Conservation (phyloP, 35 echinoderm and acorn worm genomes). For the Strongylocentrotus purpuratus region DNA sequence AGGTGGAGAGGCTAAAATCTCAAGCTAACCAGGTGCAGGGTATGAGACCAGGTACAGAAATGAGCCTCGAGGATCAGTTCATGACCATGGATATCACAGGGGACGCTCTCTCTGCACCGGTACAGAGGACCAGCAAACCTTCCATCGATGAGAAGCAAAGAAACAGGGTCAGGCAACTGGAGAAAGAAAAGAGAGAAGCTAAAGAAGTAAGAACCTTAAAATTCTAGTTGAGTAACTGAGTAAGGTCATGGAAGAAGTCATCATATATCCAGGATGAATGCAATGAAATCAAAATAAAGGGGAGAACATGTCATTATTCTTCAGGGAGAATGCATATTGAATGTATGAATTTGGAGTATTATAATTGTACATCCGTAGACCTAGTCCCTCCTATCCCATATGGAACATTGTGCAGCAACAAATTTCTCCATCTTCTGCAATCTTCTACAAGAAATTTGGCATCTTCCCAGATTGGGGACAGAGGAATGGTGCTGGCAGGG, state of each 20-base stretch:
- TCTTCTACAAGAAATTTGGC: not conserved
- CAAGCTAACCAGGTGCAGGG: conserved; percentile 66
- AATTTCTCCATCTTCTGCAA: too few species aligned
- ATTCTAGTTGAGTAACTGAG: not conserved
- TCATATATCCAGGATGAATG: not conserved
- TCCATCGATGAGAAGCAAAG: conserved; percentile 70
- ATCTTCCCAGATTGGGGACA: not conserved
- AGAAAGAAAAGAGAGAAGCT: conserved; percentile 87
- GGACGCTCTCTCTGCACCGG: conserved; percentile 44
- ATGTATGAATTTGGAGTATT: too few species aligned
- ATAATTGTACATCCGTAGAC: too few species aligned
- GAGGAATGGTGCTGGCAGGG: not conserved
- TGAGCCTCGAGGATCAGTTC: conserved; percentile 96
- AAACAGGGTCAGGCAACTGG: conserved; percentile 80
- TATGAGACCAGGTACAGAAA: conserved; percentile 74
- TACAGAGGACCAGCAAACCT: conserved; percentile 20
- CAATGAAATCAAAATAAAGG: not conserved
- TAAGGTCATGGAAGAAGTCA: not conserved
- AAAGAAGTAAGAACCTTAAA: conserved; percentile 68
- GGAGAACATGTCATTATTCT: too few species aligned
- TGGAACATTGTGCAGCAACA: too few species aligned
- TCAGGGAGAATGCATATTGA: too few species aligned
- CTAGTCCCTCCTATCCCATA: too few species aligned
- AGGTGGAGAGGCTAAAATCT: conserved; percentile 83
- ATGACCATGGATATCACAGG: conserved; percentile 89